These are phyloP conservation scores for Nyctibius grandis DNA, from an alignment of 2,797 vertebrate species.

Conservation along the genomic window DNA sequence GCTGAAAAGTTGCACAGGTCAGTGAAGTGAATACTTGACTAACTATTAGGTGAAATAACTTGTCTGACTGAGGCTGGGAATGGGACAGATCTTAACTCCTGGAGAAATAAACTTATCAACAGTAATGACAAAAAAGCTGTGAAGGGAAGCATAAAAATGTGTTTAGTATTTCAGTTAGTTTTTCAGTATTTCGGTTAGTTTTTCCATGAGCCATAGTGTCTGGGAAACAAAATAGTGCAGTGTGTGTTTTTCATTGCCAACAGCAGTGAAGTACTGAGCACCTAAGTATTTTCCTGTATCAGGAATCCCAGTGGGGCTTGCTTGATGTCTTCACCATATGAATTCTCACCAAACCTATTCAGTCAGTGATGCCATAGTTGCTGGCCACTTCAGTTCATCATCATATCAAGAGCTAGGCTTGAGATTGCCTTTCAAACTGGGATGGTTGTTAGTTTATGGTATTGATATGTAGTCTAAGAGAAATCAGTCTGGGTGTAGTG, in stretches of 20 bases:
- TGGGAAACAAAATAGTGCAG: constrained; percentile 11
- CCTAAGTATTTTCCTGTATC: constrained; percentile 37
- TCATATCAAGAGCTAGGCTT: background rate
- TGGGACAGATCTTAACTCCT: constrained; percentile 27
- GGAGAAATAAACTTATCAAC: constrained; percentile 57
- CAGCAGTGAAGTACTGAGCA: background rate
- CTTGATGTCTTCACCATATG: constrained; percentile 55
- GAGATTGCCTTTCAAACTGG: background rate
- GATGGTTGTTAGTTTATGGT: background rate
- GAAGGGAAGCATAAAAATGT: constrained; percentile 54
- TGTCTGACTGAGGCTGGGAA: background rate
- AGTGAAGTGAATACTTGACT: constrained; percentile 7
- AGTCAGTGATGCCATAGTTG: background rate
- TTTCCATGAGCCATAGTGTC: constrained; percentile 13
- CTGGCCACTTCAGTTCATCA: background rate
- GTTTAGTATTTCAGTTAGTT: constrained; percentile 49
- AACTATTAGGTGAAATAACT: constrained; percentile 16
- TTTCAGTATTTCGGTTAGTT: constrained; percentile 51
- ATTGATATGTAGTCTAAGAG: background rate
- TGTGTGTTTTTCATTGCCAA: constrained; percentile 28
- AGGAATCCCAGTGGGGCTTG: background rate
- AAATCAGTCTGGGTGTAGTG: background rate
- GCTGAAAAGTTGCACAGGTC: background rate
- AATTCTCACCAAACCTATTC: constrained; percentile 7
- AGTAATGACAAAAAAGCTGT: constrained; percentile 53